Conservation (phyloP, 2,888 invertebrate species). For the Patella pellucida region DNA sequence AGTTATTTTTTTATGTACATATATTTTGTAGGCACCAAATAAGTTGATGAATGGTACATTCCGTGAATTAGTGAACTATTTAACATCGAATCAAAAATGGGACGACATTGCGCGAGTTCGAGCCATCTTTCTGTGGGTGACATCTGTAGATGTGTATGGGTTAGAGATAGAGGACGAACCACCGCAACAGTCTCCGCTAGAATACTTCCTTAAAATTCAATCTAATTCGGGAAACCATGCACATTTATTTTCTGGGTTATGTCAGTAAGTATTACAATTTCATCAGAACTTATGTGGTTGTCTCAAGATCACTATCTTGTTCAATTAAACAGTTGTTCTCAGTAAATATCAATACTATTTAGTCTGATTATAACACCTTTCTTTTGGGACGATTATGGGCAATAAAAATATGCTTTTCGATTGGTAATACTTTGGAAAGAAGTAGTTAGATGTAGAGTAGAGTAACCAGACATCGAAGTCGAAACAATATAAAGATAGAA, state of each 20-base stretch:
- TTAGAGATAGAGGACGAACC: conserved; percentile 49
- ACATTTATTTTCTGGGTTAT: conserved; percentile 61
- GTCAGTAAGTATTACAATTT: conserved; percentile 51
- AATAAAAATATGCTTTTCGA: too few relatives aligned
- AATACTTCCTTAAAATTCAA: conserved; percentile 64
- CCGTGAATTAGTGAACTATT: conserved; percentile 52
- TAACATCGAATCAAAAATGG: conserved; percentile 44
- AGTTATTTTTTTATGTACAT: background rate
- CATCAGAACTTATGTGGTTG: background rate
- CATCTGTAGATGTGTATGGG: conserved; percentile 60
- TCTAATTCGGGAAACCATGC: conserved; percentile 66
- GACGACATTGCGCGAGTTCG: conserved; percentile 54
- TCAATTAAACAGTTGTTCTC: too few relatives aligned
- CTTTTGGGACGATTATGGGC: too few relatives aligned
- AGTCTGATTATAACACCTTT: too few relatives aligned
- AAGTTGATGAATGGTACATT: conserved; percentile 51
- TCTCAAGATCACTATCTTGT: too few relatives aligned
- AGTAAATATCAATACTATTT: too few relatives aligned
- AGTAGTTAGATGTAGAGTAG: too few relatives aligned
- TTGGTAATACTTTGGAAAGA: too few relatives aligned
- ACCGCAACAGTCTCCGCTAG: conserved; percentile 60
- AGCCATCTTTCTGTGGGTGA: conserved; percentile 64
- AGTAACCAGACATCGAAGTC: too few relatives aligned
- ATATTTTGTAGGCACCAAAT: conserved; percentile 45
- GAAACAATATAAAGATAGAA: too few relatives aligned